A percentile compares a stretch with the other conserved stretches of the same genome.
These are phyloP conservation scores for Peribatodes rhomboidaria DNA, from an alignment of 2,888 invertebrate genomes.

Conservation along the genomic window DNA sequence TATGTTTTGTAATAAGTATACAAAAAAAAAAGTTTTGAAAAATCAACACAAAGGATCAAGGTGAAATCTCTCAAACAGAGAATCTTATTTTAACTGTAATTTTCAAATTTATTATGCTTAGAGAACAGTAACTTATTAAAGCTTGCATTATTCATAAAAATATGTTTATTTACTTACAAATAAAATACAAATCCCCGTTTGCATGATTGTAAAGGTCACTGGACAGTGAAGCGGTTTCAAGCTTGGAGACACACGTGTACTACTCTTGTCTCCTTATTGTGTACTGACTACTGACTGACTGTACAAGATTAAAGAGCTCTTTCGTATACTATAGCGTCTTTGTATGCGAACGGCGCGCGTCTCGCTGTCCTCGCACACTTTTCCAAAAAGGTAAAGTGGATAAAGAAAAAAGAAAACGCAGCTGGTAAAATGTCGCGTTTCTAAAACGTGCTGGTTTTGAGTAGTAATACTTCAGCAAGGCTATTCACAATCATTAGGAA, in stretches of 20 bases:
- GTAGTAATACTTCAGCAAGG: no score
- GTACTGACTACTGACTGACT: neutral
- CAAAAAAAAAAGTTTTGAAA: no score
- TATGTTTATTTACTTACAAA: conserved; percentile 6
- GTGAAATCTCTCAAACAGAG: no score
- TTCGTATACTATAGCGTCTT: neutral
- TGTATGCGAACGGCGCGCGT: conserved; percentile 1
- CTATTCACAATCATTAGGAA: no score
- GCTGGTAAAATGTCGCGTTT: neutral
- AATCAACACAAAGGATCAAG: no score
- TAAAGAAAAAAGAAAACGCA: neutral
- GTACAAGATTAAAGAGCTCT: no score
- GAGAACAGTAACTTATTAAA: no score
- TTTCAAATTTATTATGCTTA: no score
- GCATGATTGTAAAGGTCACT: neutral
- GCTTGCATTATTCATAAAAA: no score
- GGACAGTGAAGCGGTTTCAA: neutral
- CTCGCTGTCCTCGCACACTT: neutral
- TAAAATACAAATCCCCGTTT: conserved; percentile 4
- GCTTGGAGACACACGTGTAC: neutral
- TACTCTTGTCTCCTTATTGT: conserved; percentile 4
- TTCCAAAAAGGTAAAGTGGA: neutral
- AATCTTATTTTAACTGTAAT: no score
- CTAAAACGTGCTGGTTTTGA: neutral
- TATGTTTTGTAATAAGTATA: no score